Base-by-base conservation (phyloP, 2,113 vertebrate genomes). In the Cottus gobio region DNA sequence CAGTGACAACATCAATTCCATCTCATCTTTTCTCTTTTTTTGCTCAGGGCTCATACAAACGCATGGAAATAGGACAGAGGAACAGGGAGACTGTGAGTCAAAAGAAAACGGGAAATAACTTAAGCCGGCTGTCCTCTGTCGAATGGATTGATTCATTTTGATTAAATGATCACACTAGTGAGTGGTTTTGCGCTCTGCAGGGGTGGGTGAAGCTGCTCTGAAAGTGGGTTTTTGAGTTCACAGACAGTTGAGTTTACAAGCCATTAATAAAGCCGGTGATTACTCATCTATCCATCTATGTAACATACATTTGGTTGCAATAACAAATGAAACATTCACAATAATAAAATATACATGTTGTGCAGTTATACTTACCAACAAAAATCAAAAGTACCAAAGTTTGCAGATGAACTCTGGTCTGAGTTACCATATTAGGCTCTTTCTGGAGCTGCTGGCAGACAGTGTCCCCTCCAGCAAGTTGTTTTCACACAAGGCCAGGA, bases 341-440 rank as follows among this genome's bases (percentile, higher is more conserved):
- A 2, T 2, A 36, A 58, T 36, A 54, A 46, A 46, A 44, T 10
- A 69, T 18, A 57, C 28, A 60, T 6, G 15, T 62, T 68, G 10
- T 42, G 75, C 36, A 20, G 36, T 46, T 9, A 62, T 74, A 94
- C 95, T 95, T 86, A 96, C 95, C 94, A n/a, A 80, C 22, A 71
- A 77, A 89, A 77, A 89, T 8, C 30, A 94, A 83, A 62, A 94
- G 75, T 58, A 85, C 31, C 24, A 92, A 67, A 61, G 86, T 88
- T 74, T 82, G 83, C 71, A 89, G 88, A 18, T 85, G 79, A 69
- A 88, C 56, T 79, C 80, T 85, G 80, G 50, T 61, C 28, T 61
- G 88, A 77, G 82, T 89, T 82, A 83, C 69, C 93, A 94, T 95
- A 75, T 87, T 94, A 50, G 57, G 67, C 71, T 69, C 50, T 69